Percentiles rank a stretch among this genome's conserved stretches.
Evolutionary conservation across 2,113 vertebrate species (phyloP).

Genomic region (Cebus imitator): DNA sequence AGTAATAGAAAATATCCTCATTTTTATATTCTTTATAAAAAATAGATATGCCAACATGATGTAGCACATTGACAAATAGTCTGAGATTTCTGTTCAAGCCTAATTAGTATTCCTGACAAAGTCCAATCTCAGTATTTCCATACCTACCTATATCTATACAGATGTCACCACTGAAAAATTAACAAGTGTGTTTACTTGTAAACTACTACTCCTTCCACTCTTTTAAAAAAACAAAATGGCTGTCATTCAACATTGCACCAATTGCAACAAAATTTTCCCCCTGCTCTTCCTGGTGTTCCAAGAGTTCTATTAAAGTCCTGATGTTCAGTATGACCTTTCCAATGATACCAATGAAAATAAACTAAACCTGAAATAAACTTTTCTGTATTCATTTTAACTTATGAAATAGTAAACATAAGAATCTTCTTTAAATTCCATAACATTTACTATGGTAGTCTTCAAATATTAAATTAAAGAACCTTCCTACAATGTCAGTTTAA

Average conservation of each 20-base stretch:
- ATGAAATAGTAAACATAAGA: constrained; percentile 74
- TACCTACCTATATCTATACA: background rate
- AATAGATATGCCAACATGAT: constrained; percentile 56
- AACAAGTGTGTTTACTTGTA: constrained; percentile 76
- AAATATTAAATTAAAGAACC: constrained; percentile 45
- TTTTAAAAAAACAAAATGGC: constrained; percentile 71
- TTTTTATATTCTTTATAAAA: constrained; percentile 38
- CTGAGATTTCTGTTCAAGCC: constrained; percentile 38
- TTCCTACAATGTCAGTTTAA: constrained; percentile 55
- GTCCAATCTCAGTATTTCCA: constrained; percentile 60
- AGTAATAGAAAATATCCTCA: constrained; percentile 4
- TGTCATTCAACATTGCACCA: constrained; percentile 80
- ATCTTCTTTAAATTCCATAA: constrained; percentile 74
- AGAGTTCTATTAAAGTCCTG: constrained; percentile 80
- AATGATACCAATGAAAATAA: constrained; percentile 79
- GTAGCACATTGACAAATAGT: constrained; percentile 52
- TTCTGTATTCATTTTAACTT: constrained; percentile 80
- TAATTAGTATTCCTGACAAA: constrained; percentile 64
- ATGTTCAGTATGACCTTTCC: constrained; percentile 78
- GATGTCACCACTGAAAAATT: constrained; percentile 57
- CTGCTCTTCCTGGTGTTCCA: constrained; percentile 78
- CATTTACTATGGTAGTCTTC: constrained; percentile 62
- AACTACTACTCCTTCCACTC: constrained; percentile 76
- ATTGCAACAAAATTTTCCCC: constrained; percentile 72
- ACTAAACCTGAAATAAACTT: constrained; percentile 78